phyloP scores from a whole-genome alignment of 2,113 vertebrate genomes.

The Hyla sarda region DNA sequence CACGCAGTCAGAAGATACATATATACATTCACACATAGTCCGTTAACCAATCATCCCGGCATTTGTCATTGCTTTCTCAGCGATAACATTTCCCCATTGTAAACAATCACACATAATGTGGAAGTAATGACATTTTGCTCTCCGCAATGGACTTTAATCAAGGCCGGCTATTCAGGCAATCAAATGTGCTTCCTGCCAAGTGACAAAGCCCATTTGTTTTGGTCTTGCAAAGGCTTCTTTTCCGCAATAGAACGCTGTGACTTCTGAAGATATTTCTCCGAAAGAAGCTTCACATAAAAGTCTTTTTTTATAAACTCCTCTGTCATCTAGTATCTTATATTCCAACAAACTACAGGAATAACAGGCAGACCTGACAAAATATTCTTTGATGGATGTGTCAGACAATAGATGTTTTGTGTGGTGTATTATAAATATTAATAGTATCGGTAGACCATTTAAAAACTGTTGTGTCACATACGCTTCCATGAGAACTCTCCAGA shows the following conservation, averaged over 20 bases:
- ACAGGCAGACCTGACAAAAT: constrained; percentile 61
- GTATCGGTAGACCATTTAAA: constrained; percentile 62
- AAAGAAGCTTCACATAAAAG: constrained; percentile 63
- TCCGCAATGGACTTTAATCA: constrained; percentile 56
- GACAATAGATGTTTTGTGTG: constrained; percentile 65
- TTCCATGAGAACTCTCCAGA: constrained; percentile 63
- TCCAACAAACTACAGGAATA: constrained; percentile 58
- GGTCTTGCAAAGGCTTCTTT: constrained; percentile 60
- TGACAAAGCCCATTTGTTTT: constrained; percentile 60
- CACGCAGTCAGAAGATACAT: background rate
- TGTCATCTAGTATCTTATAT: constrained; percentile 68
- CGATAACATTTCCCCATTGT: constrained; percentile 40
- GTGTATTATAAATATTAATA: constrained; percentile 73
- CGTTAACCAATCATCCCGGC: background rate
- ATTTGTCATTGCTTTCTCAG: constrained; percentile 30
- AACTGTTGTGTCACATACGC: constrained; percentile 64
- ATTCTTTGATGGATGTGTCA: constrained; percentile 68
- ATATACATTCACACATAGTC: background rate
- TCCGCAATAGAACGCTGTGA: constrained; percentile 59
- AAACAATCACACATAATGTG: constrained; percentile 54
- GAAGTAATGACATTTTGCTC: constrained; percentile 54
- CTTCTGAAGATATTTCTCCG: constrained; percentile 56
- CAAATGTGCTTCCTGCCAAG: constrained; percentile 45
- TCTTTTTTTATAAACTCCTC: constrained; percentile 63
- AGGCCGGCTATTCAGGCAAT: constrained; percentile 46